Base-by-base conservation (phyloP, 2,888 invertebrate genomes). In the Ligdia adustata region DNA sequence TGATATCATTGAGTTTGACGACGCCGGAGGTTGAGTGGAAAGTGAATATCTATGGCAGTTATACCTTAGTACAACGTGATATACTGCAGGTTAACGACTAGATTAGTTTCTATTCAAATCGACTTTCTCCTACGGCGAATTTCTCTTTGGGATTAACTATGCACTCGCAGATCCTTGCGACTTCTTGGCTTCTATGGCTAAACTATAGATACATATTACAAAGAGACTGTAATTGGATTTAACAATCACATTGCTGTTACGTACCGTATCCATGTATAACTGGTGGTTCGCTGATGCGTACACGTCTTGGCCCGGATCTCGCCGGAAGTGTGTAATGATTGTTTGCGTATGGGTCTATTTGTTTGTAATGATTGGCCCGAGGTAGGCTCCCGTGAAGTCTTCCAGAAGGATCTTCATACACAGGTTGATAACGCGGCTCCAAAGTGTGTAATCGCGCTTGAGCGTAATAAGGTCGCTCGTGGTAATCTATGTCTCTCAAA, bases 191-290 rank as follows among this genome's bases (percentile, higher is more conserved):
- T 38, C 32, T 22, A 42, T 37, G 22, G 38, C 24, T 24, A 9
- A 27, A 29, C 9, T 20, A 20, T 33, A 18, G 1, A 24, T 11
- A 26, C 15, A 11, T 24, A 14, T 3, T 14, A 16, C 5, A 16
- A 39, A 6, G 4, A 6, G 11, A 35, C 26, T 34, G n/a, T n/a
- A n/a, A n/a, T n/a, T n/a, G 20, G 7, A 22, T 39, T 18, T 1
- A 18, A 4, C 16, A 22, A 42, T 35, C 13, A 39, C 34, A 5
- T 22, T 9, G 29, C 16, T 20, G 11, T 35, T 64, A 84, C 87
- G 59, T 84, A 90, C 90, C 89, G 64, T 89, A 89, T 67, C 84
- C 89, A 57, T 85, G 74, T 43, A 89, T 76, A 59, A 79, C 75
- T 15, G 90, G 83, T 55, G 75, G 69, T 55, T 86, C 79, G 60